These are phyloP conservation scores for Yponomeuta plumbellus DNA, from an alignment of 2,888 invertebrate species.

Conservation along the genomic window DNA sequence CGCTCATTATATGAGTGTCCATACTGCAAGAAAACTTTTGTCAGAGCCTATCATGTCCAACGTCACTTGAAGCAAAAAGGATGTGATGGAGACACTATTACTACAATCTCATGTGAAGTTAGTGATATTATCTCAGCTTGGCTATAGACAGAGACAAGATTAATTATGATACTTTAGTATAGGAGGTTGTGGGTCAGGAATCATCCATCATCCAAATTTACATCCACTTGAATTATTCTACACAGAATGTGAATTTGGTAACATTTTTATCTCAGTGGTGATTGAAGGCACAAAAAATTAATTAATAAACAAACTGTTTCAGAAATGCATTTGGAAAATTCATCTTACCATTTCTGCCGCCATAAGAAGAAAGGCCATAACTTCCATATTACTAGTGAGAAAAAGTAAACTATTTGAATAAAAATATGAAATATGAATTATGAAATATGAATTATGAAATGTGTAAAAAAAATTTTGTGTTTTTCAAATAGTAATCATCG, in stretches of 20 bases:
- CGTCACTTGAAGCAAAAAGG: slow-evolving; percentile 82
- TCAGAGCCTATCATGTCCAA: slow-evolving; percentile 84
- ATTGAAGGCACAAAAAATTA: neutral
- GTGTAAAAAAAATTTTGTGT: too few relatives aligned
- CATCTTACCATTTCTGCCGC: too few relatives aligned
- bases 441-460: too few relatives aligned
- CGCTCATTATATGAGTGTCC: slow-evolving; percentile 75
- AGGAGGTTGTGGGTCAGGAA: neutral
- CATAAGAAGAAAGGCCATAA: too few relatives aligned
- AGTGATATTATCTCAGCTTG: slow-evolving; percentile 26
- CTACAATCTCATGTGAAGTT: slow-evolving; percentile 53
- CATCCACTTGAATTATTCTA: neutral
- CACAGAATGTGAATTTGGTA: neutral
- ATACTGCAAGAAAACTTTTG: slow-evolving; percentile 83
- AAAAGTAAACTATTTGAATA: too few relatives aligned
- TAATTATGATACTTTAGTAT: neutral
- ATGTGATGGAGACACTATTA: slow-evolving; percentile 74
- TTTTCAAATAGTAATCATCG: too few relatives aligned
- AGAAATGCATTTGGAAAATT: too few relatives aligned
- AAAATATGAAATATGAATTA: too few relatives aligned
- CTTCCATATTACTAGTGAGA: too few relatives aligned
- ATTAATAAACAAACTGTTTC: too few relatives aligned
- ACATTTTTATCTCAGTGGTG: neutral
- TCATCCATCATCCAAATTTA: neutral
- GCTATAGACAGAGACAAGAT: neutral